Conservation (phyloP, 2,888 invertebrate species). For the Podotricha telesiphe region DNA sequence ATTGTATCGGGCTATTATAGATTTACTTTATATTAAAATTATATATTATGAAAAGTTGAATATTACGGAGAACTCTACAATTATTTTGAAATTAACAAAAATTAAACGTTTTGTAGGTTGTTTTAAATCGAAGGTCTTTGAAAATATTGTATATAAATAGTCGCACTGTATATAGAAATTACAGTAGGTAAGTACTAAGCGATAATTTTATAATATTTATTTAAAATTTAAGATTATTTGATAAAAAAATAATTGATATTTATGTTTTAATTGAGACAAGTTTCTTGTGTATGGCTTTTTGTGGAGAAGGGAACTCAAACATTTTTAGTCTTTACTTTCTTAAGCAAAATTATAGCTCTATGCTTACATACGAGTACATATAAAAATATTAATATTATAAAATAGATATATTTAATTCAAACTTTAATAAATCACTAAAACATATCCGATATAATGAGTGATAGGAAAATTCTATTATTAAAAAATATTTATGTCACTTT, state of each 20-base stretch:
- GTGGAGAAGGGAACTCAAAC: background rate
- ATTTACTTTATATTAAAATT: background rate
- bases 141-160: constrained; percentile 2
- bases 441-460: constrained; percentile 11
- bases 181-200: constrained; percentile 6
- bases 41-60: background rate
- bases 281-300: background rate
- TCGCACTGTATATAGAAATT: constrained; percentile 8
- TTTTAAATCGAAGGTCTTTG: background rate
- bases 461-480: background rate
- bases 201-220: background rate
- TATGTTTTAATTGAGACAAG: background rate
- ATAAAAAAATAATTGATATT: background rate
- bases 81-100: background rate
- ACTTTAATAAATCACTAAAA: background rate
- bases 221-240: background rate
- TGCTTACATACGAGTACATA: background rate
- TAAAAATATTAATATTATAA: constrained; percentile 1
- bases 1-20: background rate
- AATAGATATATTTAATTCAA: constrained; percentile 1
- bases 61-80: background rate
- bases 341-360: background rate
- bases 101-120: background rate
- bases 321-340: background rate
- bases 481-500: background rate